These are phyloP conservation scores for Aldabrachelys gigantea DNA, from an alignment of 2,113 vertebrate genomes.

Conservation along the genomic window DNA sequence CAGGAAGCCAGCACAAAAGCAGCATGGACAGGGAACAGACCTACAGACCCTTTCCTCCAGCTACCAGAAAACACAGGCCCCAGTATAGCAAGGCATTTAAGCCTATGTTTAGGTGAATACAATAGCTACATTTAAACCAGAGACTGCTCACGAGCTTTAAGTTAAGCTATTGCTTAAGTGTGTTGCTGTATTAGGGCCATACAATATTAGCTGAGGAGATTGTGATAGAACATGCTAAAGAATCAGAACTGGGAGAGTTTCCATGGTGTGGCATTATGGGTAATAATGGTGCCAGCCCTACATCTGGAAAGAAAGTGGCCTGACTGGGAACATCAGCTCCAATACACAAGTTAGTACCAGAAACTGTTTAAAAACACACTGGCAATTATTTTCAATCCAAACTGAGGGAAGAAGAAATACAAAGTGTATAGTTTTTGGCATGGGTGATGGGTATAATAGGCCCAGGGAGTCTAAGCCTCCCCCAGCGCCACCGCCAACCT, in stretches of 20 bases:
- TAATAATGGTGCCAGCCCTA: fast-evolving
- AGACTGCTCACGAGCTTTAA: not conserved
- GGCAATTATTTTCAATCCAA: not conserved
- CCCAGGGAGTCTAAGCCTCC: too few relatives aligned
- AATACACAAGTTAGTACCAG: fast-evolving
- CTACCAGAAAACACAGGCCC: not conserved
- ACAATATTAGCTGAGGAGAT: not conserved
- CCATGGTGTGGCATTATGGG: not conserved
- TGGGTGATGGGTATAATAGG: too few relatives aligned
- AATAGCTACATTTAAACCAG: not conserved
- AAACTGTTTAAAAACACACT: not conserved
- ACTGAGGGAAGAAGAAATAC: not conserved
- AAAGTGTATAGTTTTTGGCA: not conserved
- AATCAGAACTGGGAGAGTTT: not conserved
- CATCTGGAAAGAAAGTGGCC: fast-evolving
- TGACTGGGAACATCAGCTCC: too few relatives aligned
- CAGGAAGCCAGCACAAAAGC: fast-evolving
- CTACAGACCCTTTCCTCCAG: fast-evolving
- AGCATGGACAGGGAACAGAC: not conserved
- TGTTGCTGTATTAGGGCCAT: not conserved
- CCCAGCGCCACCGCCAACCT: too few relatives aligned
- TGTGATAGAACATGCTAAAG: not conserved
- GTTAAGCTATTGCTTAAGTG: not conserved
- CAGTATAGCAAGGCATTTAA: not conserved
- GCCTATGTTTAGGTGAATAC: not conserved